These are phyloP conservation scores for Varroa destructor DNA, from an alignment of 1,140 invertebrate genomes.

Conservation along the genomic window DNA sequence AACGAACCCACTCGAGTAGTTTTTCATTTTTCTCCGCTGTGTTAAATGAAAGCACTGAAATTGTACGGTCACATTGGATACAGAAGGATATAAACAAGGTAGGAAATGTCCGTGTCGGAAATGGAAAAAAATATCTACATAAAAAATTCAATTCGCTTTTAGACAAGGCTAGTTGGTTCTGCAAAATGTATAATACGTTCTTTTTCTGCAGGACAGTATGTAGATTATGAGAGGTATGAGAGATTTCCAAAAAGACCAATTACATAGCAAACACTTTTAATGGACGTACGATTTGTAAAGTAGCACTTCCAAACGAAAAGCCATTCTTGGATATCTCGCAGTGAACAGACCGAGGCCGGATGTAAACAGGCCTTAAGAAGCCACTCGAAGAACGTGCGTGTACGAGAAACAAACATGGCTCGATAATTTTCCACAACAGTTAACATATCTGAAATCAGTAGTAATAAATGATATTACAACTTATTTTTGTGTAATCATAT, in stretches of 20 bases:
- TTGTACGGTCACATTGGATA: neutral
- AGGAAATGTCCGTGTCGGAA: neutral
- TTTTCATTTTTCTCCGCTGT: constrained; percentile 12
- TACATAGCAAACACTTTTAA: too few species aligned
- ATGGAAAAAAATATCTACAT: neutral
- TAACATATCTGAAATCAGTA: constrained; percentile 6
- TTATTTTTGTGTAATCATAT: neutral
- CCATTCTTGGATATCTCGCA: constrained; percentile 16
- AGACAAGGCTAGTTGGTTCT: neutral
- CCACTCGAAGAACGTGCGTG: constrained; percentile 9
- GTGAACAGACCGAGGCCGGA: constrained; percentile 21
- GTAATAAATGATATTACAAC: neutral
- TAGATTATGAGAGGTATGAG: too few species aligned
- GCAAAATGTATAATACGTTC: neutral
- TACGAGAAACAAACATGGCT: constrained; percentile 15
- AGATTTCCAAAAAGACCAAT: too few species aligned
- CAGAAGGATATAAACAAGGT: neutral
- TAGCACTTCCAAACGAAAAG: constrained; percentile 25
- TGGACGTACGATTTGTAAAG: neutral
- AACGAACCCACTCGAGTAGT: constrained; percentile 21
- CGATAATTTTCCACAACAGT: constrained; percentile 27
- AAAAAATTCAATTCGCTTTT: neutral
- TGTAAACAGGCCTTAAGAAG: constrained; percentile 8
- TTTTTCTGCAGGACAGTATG: neutral
- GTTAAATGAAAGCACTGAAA: constrained; percentile 23